Evolutionary conservation across 2,797 vertebrate species (phyloP).

Genomic region (Lithobates sylvaticus): DNA sequence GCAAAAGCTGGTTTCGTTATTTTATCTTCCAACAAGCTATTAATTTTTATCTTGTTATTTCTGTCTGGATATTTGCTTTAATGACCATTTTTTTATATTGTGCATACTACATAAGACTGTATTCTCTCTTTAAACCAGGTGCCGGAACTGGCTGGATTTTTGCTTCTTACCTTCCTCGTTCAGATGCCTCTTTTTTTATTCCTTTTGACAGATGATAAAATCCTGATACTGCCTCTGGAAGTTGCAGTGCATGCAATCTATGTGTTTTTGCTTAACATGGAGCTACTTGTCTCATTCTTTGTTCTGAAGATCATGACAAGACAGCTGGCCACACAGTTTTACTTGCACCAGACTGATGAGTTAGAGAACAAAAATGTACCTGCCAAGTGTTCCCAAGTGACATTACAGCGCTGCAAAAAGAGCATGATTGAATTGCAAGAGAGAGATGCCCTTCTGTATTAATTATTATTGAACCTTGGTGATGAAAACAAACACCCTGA

Average conservation of each 20-base stretch:
- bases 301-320: slow-evolving; percentile 80
- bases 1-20: too few species aligned
- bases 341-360: slow-evolving; percentile 77
- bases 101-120: background rate
- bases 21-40: too few species aligned
- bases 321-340: slow-evolving; percentile 81
- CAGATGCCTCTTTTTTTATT: slow-evolving; percentile 89
- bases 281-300: slow-evolving; percentile 78
- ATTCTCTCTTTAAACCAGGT: slow-evolving; percentile 73
- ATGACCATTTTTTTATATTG: background rate
- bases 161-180: slow-evolving; percentile 85
- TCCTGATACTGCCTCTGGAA: slow-evolving; percentile 83
- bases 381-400: background rate
- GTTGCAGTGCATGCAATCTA: slow-evolving; percentile 77
- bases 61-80: background rate
- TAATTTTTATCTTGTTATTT: background rate
- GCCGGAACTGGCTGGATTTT: slow-evolving; percentile 86
- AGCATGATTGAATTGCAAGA: background rate
- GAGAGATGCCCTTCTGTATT: slow-evolving; percentile 16
- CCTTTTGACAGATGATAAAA: slow-evolving; percentile 80
- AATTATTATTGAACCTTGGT: background rate
- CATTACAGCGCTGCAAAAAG: background rate
- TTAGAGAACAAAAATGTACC: slow-evolving; percentile 45
- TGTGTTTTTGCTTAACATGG: slow-evolving; percentile 76
- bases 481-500: too few species aligned